Evolutionary conservation across 2,888 invertebrate species (phyloP), one percentile per base, ranked within the genome.

Genomic region (Linyphia triangularis): DNA sequence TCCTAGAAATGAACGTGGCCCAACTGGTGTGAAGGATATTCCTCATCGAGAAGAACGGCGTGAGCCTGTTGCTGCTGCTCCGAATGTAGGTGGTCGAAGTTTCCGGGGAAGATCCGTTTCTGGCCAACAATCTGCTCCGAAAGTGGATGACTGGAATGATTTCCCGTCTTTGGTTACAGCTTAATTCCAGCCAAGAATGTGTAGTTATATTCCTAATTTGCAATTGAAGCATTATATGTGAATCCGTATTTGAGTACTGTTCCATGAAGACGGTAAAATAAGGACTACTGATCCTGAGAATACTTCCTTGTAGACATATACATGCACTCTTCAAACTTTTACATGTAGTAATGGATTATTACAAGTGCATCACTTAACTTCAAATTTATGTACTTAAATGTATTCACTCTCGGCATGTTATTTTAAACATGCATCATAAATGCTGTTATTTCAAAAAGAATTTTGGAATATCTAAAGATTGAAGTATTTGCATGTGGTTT

Each of bases 111-210:
- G 86, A 33, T 40, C 63, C 37, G 82, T 79, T 40, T 69, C 82
- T 63, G 65, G 81, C 69, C 83, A 88, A 51, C 91, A 90, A 19
- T 84, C 89, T 22, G 90, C 90, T 69, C 91, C 91, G 7, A 85
- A 89, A 77, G 97, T 98, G 91, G 97, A 98, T 93, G 98, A 98
- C 94, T 97, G 97, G 94, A 96, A 96, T 93, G 98, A 98, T 94
- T 98, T 98, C 94, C 98, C 98, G 91, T 97, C 97, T 93, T 95
- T 98, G 93, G 96, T 89, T 61, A 88, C 89, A 63, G 90, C 85
- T 79, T 90, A 89, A 89, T 24, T 84, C 83, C 89, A 89, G 79
- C 89, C 84, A 89, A 79, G 75, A 70, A 70, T 65, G 51, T 89
- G 75, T 89, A 89, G 84, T 79, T 72, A 61, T 67, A 30, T 22